Conservation (phyloP, 2,888 invertebrate genomes). For the Amblyteles armatorius region DNA sequence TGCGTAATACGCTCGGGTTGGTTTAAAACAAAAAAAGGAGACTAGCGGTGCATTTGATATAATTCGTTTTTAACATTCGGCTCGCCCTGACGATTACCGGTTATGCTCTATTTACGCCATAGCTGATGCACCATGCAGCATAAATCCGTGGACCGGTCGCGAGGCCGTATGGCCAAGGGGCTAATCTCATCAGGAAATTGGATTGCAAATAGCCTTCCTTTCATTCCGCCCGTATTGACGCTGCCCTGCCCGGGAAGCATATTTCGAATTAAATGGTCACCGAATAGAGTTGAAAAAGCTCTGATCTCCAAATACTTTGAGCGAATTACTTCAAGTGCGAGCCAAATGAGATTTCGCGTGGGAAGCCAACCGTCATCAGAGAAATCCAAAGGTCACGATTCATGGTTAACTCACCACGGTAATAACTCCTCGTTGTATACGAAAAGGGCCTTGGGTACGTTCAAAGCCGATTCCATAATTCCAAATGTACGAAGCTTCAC, state of each 20-base stretch:
- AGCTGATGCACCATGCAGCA: not conserved
- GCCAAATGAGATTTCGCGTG: not conserved
- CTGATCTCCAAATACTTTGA: not conserved
- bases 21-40: not conserved
- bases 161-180: not conserved
- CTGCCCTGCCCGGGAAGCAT: not conserved
- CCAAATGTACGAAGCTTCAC: not conserved
- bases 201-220: slow-evolving; percentile 12
- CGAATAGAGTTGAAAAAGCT: not conserved
- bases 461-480: slow-evolving; percentile 11
- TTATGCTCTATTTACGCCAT: not conserved
- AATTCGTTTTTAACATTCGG: not conserved
- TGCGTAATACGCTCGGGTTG: not conserved
- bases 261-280: not conserved
- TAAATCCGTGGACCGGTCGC: not conserved
- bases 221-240: not conserved
- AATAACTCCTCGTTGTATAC: slow-evolving; percentile 4
- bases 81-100: not conserved
- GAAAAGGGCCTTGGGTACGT: not conserved
- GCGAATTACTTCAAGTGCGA: slow-evolving; percentile 15
- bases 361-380: not conserved
- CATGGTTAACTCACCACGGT: not conserved
- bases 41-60: not conserved
- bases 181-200: slow-evolving; percentile 24
- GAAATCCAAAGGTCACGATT: not conserved